These are phyloP conservation scores for Drosophila trapezifrons DNA, from an alignment of 1,140 invertebrate genomes.

Conservation along the genomic window DNA sequence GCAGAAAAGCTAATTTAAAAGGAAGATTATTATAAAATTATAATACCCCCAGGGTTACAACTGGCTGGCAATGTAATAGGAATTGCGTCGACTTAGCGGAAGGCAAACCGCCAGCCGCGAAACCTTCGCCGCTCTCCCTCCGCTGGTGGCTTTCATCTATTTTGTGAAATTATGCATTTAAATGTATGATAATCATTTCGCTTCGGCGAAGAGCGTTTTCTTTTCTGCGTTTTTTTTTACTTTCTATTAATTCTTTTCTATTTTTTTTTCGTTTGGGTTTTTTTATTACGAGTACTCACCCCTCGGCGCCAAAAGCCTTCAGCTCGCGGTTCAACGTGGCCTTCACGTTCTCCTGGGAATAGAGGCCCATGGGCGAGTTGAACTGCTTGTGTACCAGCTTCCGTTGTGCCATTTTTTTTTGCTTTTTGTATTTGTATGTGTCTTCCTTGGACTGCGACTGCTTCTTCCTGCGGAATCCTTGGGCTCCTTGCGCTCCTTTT, in stretches of 20 bases:
- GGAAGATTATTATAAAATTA: conserved; percentile 15
- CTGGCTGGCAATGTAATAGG: conserved; percentile 12
- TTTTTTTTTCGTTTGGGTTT: neutral
- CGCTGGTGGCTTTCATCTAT: conserved; percentile 59
- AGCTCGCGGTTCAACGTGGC: conserved; percentile 92
- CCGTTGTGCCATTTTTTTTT: conserved; percentile 86
- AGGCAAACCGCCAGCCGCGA: conserved; percentile 5
- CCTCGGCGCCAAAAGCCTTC: conserved; percentile 90
- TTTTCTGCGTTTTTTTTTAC: neutral
- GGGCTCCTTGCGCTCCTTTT: conserved; percentile 18
- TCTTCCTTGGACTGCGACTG: conserved; percentile 32
- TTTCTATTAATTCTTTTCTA: conserved; percentile 8
- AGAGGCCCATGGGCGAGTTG: conserved; percentile 94
- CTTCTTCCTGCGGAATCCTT: conserved; percentile 35
- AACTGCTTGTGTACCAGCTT: conserved; percentile 93
- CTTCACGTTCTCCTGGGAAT: conserved; percentile 92
- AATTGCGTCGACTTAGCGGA: conserved; percentile 19
- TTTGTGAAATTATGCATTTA: conserved; percentile 80
- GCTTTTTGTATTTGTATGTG: conserved; percentile 5
- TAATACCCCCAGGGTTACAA: conserved; percentile 5
- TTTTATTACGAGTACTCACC: conserved; percentile 85
- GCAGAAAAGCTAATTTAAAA: conserved; percentile 5
- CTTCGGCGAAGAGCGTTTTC: conserved; percentile 18
- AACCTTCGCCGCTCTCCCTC: conserved; percentile 10
- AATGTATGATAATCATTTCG: conserved; percentile 79